Conservation (phyloP, 2,888 invertebrate genomes). For the Elegia similella region DNA sequence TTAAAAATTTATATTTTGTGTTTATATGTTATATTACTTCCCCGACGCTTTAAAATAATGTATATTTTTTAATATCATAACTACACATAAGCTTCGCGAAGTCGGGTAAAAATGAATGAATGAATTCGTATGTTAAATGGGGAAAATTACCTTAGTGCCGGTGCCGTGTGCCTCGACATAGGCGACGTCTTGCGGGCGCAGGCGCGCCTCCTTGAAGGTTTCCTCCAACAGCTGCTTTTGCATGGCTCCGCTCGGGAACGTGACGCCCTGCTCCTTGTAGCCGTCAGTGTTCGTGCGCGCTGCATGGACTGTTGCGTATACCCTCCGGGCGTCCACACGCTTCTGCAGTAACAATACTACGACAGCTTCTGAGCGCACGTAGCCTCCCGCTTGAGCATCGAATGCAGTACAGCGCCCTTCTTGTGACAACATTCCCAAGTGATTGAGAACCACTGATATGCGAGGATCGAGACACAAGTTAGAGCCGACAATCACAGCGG, state of each 20-base stretch:
- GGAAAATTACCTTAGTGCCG: slow-evolving; percentile 89
- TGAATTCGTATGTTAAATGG: no score
- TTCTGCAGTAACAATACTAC: slow-evolving; percentile 92
- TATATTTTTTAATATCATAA: no score
- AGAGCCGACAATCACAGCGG: slow-evolving; percentile 96
- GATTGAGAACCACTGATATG: slow-evolving; percentile 95
- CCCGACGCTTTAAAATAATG: no score
- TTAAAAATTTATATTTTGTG: no score
- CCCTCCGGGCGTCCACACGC: slow-evolving; percentile 86
- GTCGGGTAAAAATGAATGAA: no score
- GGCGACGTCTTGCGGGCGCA: slow-evolving; percentile 90
- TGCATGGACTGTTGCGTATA: slow-evolving; percentile 93
- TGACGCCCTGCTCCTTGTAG: slow-evolving; percentile 93
- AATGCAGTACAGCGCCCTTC: slow-evolving; percentile 97
- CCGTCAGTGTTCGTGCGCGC: slow-evolving; percentile 97
- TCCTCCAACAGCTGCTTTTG: slow-evolving; percentile 91
- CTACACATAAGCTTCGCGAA: no score
- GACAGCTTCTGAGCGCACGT: slow-evolving; percentile 94
- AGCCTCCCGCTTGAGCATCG: slow-evolving; percentile 94
- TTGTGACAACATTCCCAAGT: slow-evolving; percentile 95
- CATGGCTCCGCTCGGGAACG: slow-evolving; percentile 90
- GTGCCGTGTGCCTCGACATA: slow-evolving; percentile 99
- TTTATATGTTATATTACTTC: no score
- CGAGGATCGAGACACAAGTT: slow-evolving; percentile 95
- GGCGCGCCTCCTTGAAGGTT: slow-evolving; percentile 90